A percentile compares a stretch with the other conserved stretches of the same genome.
These are phyloP conservation scores for Riptortus pedestris DNA, from an alignment of 1,140 invertebrate species.

Conservation along the genomic window DNA sequence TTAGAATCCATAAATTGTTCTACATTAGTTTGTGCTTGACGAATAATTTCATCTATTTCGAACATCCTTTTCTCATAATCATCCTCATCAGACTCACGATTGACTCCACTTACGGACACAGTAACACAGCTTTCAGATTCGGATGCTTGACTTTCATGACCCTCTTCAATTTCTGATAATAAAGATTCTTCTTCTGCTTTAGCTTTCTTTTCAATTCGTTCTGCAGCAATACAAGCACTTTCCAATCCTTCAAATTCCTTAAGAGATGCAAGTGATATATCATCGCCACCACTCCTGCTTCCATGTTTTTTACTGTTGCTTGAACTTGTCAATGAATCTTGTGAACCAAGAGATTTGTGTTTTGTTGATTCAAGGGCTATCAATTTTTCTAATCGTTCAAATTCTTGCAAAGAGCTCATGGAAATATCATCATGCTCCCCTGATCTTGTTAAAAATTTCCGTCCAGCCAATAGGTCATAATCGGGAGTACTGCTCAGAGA, in stretches of 20 bases:
- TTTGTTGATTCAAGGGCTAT: conserved; percentile 53
- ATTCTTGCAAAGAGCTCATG: conserved; percentile 84
- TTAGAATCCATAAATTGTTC: conserved; percentile 38
- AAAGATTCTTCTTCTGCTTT: conserved; percentile 73
- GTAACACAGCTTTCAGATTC: conserved; percentile 58
- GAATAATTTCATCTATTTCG: conserved; percentile 63
- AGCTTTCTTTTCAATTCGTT: conserved; percentile 67
- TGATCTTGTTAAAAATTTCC: conserved; percentile 63
- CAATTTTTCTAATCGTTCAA: conserved; percentile 78
- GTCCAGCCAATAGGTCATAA: conserved; percentile 67
- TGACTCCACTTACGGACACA: conserved; percentile 46
- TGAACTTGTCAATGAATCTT: conserved; percentile 60
- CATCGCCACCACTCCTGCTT: conserved; percentile 71
- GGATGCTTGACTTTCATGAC: conserved; percentile 51
- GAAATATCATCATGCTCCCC: conserved; percentile 84
- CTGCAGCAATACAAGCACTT: conserved; percentile 70
- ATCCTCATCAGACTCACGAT: conserved; percentile 40
- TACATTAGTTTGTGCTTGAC: conserved; percentile 56
- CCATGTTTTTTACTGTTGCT: conserved; percentile 47
- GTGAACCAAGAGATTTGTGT: conserved; percentile 51
- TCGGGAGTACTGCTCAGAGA: conserved; percentile 73
- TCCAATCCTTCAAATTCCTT: conserved; percentile 92
- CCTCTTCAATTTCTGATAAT: conserved; percentile 59
- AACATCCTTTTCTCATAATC: conserved; percentile 61
- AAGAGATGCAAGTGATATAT: conserved; percentile 79